Evolutionary conservation across 2,113 vertebrate species (phyloP), one percentile per base, ranked within the genome.

Genomic region (Rhagologus leucostigma): DNA sequence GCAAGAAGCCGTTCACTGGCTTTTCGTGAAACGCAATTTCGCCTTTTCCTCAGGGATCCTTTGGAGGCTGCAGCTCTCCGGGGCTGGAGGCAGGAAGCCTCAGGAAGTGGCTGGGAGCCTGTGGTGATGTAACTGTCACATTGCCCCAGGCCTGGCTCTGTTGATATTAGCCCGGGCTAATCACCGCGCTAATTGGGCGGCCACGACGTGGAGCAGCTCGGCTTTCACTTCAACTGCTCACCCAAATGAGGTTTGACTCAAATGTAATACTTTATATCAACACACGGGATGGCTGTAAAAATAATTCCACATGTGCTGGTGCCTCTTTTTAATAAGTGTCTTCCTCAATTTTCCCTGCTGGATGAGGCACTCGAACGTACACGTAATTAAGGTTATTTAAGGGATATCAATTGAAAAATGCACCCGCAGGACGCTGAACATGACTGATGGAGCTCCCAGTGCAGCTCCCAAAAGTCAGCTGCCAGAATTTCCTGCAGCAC

Each of bases 191-290:
- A 98, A 98, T 98, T 98, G 98, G 97, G 96, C 88, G 69, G 96
- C 96, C 97, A 97, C 95, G 86, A 95, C 84, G 96, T 93, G 30
- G 86, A 95, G 57, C 94, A 90, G 98, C 97, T 98, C 97, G 3
- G 65, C 81, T 98, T 98, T 98, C 98, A 98, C 97, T 98, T 97
- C 97, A 98, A 97, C 97, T 96, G 80, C 98, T 98, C 97, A 97
- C 71, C 26, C 97, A 98, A 98, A 98, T 97, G 98, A 98, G 98
- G 96, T 98, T 98, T 98, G 98, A 98, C 98, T 98, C 98, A 97
- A 97, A 98, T 97, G 98, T 96, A 98, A 98, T 98, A 98, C 98
- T 98, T 98, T 98, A 97, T 97, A 98, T 98, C 98, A 98, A 98
- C 98, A 98, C 95, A 93, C 93, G 50, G 96, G 97, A 98, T 98